Base-by-base conservation (phyloP, 2,888 invertebrate species). In the Hermaeophaga mercurialis region DNA sequence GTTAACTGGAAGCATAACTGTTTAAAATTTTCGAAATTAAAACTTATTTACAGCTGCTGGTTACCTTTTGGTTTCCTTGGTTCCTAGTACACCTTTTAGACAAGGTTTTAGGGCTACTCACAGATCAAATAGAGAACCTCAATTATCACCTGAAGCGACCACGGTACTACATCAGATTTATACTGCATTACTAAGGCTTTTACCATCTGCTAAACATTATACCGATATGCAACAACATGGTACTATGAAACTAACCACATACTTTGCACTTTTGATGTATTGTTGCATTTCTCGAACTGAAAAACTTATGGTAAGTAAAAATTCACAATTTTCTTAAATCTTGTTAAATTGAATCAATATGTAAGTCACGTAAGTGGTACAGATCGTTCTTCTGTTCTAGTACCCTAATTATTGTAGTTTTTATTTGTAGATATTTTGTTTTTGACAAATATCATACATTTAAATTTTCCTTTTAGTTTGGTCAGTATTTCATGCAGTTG, bases 191-290 rank as follows among this genome's bases (percentile, higher is more conserved):
- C 76, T 91, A 46, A 81, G 89, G 57, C 81, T 96, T 65, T 75
- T 96, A 54, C 88, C 91, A 62, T 84, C 90, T 8, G 94, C 94
- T 1, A 86, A 90, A 66, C 90, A 91, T 67, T 95, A 94, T 75
- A 90, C 90, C 0, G 93, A 94, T 70, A 88, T 90, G 68, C 87
- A 87, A 45, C 86, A 88, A 6, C 94, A 96, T 74, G 94, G 95
- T 53, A 91, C 94, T 1, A 90, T 90, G 79, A 95, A 95, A 78
- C 81, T 96, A 57, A 94, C 94, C 24, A 91, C 94, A 6, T 96
- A 95, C 78, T 96, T 96, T 78, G 91, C 93, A 46, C 85, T 96
- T 54, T 85, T 96, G 81, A 90, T 92, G 48, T 95, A 94, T 74
- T 96, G 95, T 77, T 88, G 95, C 70, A 86, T 95, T 68, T 90